Evolutionary conservation across 2,113 vertebrate species (phyloP).

Genomic region (Anhinga anhinga): DNA sequence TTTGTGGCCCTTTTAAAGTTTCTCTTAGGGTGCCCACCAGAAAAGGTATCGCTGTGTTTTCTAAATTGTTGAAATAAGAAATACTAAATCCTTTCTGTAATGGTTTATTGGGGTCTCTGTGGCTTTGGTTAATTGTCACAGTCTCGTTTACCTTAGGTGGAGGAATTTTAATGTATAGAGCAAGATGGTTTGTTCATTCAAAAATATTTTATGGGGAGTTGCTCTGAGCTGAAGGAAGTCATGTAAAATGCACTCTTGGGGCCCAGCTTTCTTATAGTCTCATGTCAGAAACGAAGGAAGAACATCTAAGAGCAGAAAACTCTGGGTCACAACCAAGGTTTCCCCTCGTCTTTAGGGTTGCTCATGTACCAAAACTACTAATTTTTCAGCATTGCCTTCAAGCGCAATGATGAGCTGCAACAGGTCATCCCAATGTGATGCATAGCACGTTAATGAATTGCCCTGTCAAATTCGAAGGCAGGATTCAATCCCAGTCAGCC

Average conservation of each 20-base stretch:
- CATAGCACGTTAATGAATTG: background rate
- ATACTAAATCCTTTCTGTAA: background rate
- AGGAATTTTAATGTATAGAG: conserved; percentile 62
- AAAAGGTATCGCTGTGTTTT: background rate
- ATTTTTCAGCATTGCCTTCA: background rate
- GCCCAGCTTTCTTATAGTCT: conserved; percentile 33
- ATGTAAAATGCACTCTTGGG: conserved; percentile 45
- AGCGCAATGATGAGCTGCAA: background rate
- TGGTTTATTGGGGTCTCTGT: conserved; percentile 17
- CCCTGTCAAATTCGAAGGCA: background rate
- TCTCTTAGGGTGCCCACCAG: background rate
- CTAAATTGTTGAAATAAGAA: background rate
- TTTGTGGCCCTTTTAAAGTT: conserved; percentile 3
- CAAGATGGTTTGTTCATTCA: conserved; percentile 57
- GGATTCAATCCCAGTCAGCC: background rate
- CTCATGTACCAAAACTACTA: background rate
- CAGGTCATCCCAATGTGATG: background rate
- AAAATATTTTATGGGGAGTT: conserved; percentile 55
- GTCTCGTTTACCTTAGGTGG: background rate
- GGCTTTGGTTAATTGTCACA: conserved; percentile 58
- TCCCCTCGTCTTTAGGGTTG: background rate
- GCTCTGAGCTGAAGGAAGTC: conserved; percentile 41
- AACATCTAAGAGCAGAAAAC: conserved; percentile 42
- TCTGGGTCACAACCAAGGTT: conserved; percentile 13
- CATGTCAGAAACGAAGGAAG: conserved; percentile 50